Evolutionary conservation across 2,888 invertebrate genomes (phyloP).

Genomic region (Phengaris arion): DNA sequence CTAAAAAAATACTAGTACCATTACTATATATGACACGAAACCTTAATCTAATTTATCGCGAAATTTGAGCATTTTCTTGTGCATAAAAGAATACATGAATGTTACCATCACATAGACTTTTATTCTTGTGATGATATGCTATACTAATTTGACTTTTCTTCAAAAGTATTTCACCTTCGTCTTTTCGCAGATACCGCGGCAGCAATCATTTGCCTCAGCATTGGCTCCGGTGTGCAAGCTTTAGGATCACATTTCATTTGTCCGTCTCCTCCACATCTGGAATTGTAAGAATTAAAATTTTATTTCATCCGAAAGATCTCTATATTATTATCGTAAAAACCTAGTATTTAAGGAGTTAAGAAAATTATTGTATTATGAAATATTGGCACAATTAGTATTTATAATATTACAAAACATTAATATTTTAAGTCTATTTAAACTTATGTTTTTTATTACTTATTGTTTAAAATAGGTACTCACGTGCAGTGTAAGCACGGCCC

Average conservation of each 20-base stretch:
- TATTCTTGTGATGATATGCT: slow-evolving; percentile 61
- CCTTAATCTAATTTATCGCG: slow-evolving; percentile 74
- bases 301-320: background rate
- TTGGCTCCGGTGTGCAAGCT: slow-evolving; percentile 93
- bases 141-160: slow-evolving; percentile 47
- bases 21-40: slow-evolving; percentile 78
- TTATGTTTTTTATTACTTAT: background rate
- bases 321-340: background rate
- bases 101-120: slow-evolving; percentile 63
- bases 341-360: background rate
- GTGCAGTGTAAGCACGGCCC: slow-evolving; percentile 97
- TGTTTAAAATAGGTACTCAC: slow-evolving; percentile 80
- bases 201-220: slow-evolving; percentile 93
- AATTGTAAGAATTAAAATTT: slow-evolving; percentile 46
- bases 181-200: slow-evolving; percentile 86
- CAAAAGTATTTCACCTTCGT: slow-evolving; percentile 81
- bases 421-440: background rate
- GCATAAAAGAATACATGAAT: slow-evolving; percentile 72
- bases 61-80: slow-evolving; percentile 78
- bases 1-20: slow-evolving; percentile 60
- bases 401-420: background rate
- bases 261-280: slow-evolving; percentile 93
- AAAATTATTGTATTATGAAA: background rate
- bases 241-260: slow-evolving; percentile 97
- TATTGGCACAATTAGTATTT: no score